A percentile compares a stretch with the other conserved stretches of the same genome.
These are phyloP conservation scores for Eurypyga helias DNA, from an alignment of 2,113 vertebrate species.

Conservation along the genomic window DNA sequence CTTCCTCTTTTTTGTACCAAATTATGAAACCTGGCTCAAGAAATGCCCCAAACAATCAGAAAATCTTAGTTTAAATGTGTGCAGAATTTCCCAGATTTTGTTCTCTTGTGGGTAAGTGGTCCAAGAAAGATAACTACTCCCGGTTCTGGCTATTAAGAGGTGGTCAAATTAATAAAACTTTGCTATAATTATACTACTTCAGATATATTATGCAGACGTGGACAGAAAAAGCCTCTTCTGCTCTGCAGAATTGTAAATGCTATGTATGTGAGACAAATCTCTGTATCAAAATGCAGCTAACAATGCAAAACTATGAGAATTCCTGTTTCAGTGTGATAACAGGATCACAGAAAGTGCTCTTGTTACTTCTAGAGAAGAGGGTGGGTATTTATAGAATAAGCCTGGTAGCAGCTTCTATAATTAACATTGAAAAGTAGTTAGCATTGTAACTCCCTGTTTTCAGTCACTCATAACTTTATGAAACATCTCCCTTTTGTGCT, in stretches of 20 bases:
- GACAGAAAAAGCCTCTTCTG: not conserved
- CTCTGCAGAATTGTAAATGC: not conserved
- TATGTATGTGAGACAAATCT: not conserved
- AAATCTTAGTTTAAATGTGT: not conserved
- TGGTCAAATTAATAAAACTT: not conserved
- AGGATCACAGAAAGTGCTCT: conserved; percentile 24
- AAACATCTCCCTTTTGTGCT: conserved; percentile 4
- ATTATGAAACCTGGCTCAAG: not conserved
- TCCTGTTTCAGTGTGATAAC: conserved; percentile 41
- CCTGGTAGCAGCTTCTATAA: conserved; percentile 26
- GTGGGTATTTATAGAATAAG: conserved; percentile 27
- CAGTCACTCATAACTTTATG: not conserved
- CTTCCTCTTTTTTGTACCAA: not conserved
- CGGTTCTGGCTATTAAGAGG: not conserved
- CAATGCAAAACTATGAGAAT: not conserved
- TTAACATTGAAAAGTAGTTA: not conserved
- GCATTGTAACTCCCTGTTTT: conserved; percentile 27
- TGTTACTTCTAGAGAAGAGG: not conserved
- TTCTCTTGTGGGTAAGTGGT: not conserved
- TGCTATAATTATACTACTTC: not conserved
- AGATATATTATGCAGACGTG: not conserved
- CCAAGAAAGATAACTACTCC: not conserved
- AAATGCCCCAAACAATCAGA: not conserved
- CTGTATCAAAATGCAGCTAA: conserved; percentile 14
- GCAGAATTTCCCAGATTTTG: not conserved